These are phyloP conservation scores for Formica selysi DNA, from an alignment of 1,140 invertebrate species.

Conservation along the genomic window DNA sequence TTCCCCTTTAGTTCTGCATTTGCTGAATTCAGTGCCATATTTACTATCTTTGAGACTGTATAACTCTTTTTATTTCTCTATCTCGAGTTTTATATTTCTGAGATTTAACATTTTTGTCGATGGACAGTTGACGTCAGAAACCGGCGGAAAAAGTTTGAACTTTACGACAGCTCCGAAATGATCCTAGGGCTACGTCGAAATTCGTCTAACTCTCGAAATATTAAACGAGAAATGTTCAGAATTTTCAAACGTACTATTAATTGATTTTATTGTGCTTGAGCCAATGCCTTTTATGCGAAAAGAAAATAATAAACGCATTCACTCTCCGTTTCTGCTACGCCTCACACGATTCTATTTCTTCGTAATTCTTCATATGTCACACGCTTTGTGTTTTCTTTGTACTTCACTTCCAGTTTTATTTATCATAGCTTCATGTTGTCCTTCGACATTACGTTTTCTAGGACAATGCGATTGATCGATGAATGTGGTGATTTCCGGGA, in stretches of 20 bases:
- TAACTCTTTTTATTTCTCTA: conserved; percentile 22
- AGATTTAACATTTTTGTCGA: background rate
- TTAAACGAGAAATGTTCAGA: background rate
- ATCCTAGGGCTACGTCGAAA: conserved; percentile 13
- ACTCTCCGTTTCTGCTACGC: background rate
- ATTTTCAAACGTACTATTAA: conserved; percentile 23
- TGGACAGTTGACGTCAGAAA: background rate
- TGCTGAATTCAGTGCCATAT: background rate
- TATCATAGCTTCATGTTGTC: conserved; percentile 24
- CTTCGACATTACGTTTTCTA: conserved; percentile 25
- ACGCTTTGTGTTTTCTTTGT: too few relatives aligned
- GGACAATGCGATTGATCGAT: conserved; percentile 59
- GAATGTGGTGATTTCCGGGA: conserved; percentile 45
- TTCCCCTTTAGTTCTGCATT: background rate
- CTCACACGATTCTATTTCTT: background rate
- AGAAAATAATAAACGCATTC: background rate
- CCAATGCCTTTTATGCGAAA: background rate
- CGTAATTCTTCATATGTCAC: background rate
- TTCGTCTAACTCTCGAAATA: conserved; percentile 20
- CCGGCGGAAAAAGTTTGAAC: conserved; percentile 7
- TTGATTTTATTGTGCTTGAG: conserved; percentile 1
- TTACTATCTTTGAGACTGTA: background rate
- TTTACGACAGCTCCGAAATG: conserved; percentile 16
- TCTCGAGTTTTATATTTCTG: background rate
- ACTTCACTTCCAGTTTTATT: conserved; percentile 14